These are phyloP conservation scores for Crocidura indochinensis DNA, from an alignment of 2,797 vertebrate species.

Conservation along the genomic window DNA sequence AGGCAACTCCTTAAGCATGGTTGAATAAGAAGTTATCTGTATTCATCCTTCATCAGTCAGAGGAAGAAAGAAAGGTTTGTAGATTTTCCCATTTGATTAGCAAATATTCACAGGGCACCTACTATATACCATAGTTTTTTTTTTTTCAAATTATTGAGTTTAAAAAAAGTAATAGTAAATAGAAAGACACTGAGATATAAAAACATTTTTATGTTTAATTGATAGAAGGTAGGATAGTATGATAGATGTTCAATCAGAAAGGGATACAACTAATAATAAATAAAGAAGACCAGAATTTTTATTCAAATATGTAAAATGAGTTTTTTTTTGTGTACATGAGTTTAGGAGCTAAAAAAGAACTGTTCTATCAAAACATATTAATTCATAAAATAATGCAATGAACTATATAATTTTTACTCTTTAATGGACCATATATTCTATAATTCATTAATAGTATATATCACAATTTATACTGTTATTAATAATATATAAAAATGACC, in stretches of 20 bases:
- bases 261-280: neutral
- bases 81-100: constrained; percentile 31
- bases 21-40: neutral
- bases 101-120: constrained; percentile 38
- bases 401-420: neutral
- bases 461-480: neutral
- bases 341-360: no score
- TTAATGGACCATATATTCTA: no score
- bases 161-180: constrained; percentile 27
- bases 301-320: neutral
- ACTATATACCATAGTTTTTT: neutral
- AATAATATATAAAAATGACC: neutral
- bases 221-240: neutral
- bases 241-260: neutral
- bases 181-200: neutral
- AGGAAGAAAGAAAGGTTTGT: neutral
- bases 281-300: neutral
- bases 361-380: neutral
- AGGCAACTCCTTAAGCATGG: no score
- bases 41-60: neutral
- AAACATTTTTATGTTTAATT: neutral
- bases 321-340: neutral
- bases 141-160: neutral
- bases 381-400: neutral
- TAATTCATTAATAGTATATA: constrained; percentile 1